Conservation (phyloP, 2,113 vertebrate species). For the Callaeas wilsoni region DNA sequence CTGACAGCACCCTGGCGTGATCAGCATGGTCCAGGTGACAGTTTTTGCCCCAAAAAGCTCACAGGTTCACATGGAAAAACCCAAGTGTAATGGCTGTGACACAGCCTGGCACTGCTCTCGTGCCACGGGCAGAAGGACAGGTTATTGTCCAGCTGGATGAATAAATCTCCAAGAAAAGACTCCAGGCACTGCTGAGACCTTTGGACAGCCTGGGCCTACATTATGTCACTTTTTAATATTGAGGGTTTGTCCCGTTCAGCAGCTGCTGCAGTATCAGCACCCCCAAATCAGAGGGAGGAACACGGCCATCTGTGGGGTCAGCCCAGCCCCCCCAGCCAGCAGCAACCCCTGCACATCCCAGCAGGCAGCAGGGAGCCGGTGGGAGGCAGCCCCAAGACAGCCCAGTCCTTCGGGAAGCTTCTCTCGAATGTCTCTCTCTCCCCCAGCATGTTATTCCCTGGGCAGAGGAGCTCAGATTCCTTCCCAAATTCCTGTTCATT, state of each 20-base stretch:
- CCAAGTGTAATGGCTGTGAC: neutral
- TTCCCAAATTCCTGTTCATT: neutral
- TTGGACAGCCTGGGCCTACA: neutral
- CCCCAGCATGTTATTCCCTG: neutral
- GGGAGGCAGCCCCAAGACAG: neutral
- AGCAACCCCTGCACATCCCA: neutral
- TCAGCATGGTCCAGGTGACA: accelerated
- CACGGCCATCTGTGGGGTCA: neutral
- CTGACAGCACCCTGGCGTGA: neutral
- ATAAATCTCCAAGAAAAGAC: neutral
- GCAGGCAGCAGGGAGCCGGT: neutral
- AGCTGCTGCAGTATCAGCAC: neutral
- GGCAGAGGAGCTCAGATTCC: neutral
- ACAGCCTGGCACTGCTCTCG: neutral
- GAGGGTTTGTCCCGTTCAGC: neutral
- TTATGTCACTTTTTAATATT: accelerated
- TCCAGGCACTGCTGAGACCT: neutral
- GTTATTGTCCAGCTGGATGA: neutral
- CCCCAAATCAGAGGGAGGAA: neutral
- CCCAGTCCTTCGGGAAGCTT: neutral
- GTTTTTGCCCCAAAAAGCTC: neutral
- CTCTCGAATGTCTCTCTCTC: neutral
- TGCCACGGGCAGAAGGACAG: neutral
- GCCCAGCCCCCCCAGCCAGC: neutral
- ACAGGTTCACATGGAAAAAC: neutral